Conservation (phyloP, 2,888 invertebrate genomes). For the Protula sp. region DNA sequence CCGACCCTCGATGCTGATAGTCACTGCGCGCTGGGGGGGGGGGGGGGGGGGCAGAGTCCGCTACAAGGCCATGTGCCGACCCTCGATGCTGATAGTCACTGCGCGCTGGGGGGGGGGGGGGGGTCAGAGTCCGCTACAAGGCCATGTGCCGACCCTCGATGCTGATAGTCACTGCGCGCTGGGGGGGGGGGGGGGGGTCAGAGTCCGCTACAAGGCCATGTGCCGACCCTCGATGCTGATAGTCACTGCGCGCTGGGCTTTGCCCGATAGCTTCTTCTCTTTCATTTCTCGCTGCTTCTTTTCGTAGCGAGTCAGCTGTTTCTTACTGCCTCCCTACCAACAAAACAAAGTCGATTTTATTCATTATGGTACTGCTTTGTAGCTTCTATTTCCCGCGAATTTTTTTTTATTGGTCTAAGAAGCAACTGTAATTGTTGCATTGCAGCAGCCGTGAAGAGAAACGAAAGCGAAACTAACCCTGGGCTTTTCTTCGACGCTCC, state of each 20-base stretch:
- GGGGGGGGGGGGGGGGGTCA: too few relatives aligned
- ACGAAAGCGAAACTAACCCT: conserved; percentile 2
- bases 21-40: conserved; percentile 81
- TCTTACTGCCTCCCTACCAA: conserved; percentile 62
- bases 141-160: conserved; percentile 96
- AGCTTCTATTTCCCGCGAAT: neutral
- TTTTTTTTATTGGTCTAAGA: too few relatives aligned
- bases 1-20: conserved; percentile 92
- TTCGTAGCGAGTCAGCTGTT: conserved; percentile 82
- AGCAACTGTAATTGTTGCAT: conserved; percentile 51
- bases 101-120: too few relatives aligned
- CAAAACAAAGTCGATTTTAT: neutral
- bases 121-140: conserved; percentile 55
- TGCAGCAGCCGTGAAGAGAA: neutral
- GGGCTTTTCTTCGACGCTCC: conserved; percentile 68
- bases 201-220: conserved; percentile 67
- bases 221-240: conserved; percentile 95
- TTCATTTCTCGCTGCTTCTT: conserved; percentile 86
- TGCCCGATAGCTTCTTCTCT: conserved; percentile 61
- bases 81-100: conserved; percentile 92
- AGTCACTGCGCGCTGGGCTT: conserved; percentile 71
- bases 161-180: conserved; percentile 86
- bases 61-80: conserved; percentile 83
- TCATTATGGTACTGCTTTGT: too few relatives aligned
- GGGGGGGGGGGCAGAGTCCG: too few relatives aligned